phyloP scores from a whole-genome alignment of 1,140 invertebrate genomes.

The Camponotus floridanus region DNA sequence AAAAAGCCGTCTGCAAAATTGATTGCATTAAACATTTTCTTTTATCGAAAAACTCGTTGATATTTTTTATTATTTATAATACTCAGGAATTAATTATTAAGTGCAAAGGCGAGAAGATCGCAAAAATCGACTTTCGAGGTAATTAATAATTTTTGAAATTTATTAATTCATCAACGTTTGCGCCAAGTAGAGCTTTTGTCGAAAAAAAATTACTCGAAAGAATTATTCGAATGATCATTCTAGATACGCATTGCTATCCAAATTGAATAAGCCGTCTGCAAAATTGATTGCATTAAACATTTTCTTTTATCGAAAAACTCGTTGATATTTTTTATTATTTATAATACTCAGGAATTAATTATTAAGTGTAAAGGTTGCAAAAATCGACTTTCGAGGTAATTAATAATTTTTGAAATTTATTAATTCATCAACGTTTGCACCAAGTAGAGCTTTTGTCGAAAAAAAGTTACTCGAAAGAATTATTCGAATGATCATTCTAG shows the following conservation, averaged over 20 bases:
- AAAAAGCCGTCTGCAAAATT: too few relatives aligned
- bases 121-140: conserved; percentile 90
- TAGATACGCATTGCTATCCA: too few relatives aligned
- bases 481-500: not conserved
- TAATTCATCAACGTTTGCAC: not conserved
- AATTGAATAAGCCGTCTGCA: too few relatives aligned
- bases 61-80: too few relatives aligned
- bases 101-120: conserved; percentile 88
- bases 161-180: not conserved
- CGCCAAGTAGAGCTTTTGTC: not conserved
- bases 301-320: too few relatives aligned
- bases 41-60: too few relatives aligned
- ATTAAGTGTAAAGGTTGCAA: conserved; percentile 88
- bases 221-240: not conserved
- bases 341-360: too few relatives aligned
- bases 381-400: conserved; percentile 90
- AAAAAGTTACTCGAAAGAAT: not conserved
- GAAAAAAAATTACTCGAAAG: not conserved
- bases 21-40: too few relatives aligned
- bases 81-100: too few relatives aligned
- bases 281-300: too few relatives aligned
- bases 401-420: conserved; percentile 17
- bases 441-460: not conserved
- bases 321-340: too few relatives aligned
- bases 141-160: conserved; percentile 70